phyloP scores from a whole-genome alignment of 2,113 vertebrate species.

The Lophotis ruficrista region DNA sequence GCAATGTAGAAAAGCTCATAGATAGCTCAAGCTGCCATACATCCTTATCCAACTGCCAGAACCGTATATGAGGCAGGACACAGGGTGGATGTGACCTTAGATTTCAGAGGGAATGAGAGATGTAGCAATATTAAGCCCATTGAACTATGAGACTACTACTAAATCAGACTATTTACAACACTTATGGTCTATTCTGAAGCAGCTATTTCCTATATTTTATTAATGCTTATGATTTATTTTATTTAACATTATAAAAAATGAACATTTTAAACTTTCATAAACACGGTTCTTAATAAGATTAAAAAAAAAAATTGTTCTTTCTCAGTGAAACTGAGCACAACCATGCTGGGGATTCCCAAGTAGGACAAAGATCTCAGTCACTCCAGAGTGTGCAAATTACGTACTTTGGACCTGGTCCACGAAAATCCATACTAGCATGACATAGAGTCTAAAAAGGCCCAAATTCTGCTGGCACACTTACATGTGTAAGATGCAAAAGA shows the following conservation, averaged over 20 bases:
- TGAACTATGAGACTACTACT: neutral
- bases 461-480: neutral
- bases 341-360: accelerated
- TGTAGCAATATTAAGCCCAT: neutral
- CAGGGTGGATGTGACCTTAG: accelerated
- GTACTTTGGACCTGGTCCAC: neutral
- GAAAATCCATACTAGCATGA: neutral
- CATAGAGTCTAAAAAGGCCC: neutral
- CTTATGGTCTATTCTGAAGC: neutral
- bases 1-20: neutral
- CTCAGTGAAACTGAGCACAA: neutral
- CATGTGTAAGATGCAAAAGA: neutral
- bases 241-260: neutral
- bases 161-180: neutral
- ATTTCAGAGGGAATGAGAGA: neutral
- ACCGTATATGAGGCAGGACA: neutral
- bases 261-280: neutral
- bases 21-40: neutral
- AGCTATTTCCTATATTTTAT: neutral
- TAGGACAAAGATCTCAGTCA: neutral
- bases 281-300: neutral
- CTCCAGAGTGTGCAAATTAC: accelerated
- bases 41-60: neutral
- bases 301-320: neutral
- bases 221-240: neutral